A percentile compares a stretch with the other conserved stretches of the same genome.
Conservation (phyloP, 2,797 vertebrate genomes). For the Sebastes melanostomus region DNA sequence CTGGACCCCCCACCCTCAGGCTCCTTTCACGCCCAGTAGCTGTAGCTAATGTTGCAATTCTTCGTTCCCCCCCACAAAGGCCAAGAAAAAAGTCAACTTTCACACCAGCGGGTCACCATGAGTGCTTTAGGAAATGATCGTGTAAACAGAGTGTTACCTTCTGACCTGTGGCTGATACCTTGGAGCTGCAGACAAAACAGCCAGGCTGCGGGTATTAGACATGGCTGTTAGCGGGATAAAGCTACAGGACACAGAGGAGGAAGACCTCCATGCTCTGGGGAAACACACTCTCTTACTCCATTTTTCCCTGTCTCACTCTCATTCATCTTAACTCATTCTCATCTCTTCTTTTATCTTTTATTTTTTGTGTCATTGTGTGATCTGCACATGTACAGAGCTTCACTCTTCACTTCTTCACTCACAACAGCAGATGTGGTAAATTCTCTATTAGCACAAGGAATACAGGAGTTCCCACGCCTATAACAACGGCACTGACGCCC, state of each 20-base stretch:
- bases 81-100: conserved; percentile 89
- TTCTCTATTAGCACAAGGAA: conserved; percentile 1
- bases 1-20: conserved; percentile 88
- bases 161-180: conserved; percentile 94
- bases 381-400: not conserved
- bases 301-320: not conserved
- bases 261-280: conserved; percentile 75
- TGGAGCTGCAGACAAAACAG: conserved; percentile 87
- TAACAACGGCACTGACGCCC: conserved; percentile 35
- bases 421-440: conserved; percentile 5
- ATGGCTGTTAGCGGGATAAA: conserved; percentile 93
- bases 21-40: conserved; percentile 89
- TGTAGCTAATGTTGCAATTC: conserved; percentile 92
- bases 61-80: conserved; percentile 80
- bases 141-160: conserved; percentile 97
- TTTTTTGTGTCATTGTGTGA: not conserved
- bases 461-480: conserved; percentile 57
- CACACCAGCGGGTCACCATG: conserved; percentile 86
- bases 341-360: not conserved
- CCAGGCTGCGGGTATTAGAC: conserved; percentile 86
- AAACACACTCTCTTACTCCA: conserved; percentile 40
- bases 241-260: conserved; percentile 67
- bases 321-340: not conserved
- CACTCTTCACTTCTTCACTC: not conserved
- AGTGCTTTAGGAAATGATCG: conserved; percentile 92